These are phyloP conservation scores for Leucoma salicis DNA, from an alignment of 2,888 invertebrate species.

Conservation along the genomic window DNA sequence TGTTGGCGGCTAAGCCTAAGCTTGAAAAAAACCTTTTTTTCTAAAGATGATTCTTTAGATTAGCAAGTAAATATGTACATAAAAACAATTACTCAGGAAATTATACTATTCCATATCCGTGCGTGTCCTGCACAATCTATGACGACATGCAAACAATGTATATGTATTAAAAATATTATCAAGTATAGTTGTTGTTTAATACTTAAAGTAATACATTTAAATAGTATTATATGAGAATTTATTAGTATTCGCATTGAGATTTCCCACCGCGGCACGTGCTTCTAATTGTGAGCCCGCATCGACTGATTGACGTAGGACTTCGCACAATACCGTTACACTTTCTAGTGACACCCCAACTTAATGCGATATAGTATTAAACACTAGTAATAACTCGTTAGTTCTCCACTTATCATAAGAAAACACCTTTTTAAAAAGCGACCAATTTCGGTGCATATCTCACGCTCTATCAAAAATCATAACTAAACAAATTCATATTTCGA, in stretches of 20 bases:
- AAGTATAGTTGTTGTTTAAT: background rate
- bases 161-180: background rate
- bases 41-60: no score
- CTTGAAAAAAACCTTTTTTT: no score
- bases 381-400: conserved; percentile 22
- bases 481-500: no score
- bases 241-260: conserved; percentile 64
- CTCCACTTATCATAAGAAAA: conserved; percentile 7
- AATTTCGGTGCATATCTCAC: no score
- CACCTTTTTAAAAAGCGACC: background rate
- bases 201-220: conserved; percentile 39
- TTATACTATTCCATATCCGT: no score
- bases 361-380: conserved; percentile 35
- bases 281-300: conserved; percentile 76
- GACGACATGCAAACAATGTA: no score
- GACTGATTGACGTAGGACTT: conserved; percentile 68
- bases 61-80: no score
- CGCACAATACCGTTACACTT: conserved; percentile 68
- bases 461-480: no score
- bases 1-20: no score
- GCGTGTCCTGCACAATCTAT: no score
- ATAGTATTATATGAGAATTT: conserved; percentile 65
- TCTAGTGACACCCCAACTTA: conserved; percentile 46
- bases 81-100: no score
- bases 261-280: conserved; percentile 70